phyloP scores from a whole-genome alignment of 2,797 vertebrate genomes.

The Harpagifer antarcticus region DNA sequence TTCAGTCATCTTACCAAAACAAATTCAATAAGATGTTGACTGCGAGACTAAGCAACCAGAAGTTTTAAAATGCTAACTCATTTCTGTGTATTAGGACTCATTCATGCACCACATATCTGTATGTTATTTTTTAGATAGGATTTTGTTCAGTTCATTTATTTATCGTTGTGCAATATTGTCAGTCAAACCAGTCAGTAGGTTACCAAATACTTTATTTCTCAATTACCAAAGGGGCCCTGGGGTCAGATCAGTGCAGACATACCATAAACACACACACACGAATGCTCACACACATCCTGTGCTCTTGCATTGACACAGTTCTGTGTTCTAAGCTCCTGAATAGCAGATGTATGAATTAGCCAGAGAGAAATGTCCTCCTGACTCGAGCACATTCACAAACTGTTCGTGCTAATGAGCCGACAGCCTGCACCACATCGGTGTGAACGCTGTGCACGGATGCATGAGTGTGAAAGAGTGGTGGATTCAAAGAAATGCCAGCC shows the following conservation, averaged over 20 bases:
- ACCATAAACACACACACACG: background rate
- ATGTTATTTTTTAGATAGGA: background rate
- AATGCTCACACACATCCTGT: background rate
- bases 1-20: too few relatives aligned
- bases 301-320: background rate
- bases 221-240: background rate
- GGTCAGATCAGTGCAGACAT: slow-evolving; percentile 19
- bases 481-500: slow-evolving; percentile 12
- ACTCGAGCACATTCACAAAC: slow-evolving; percentile 12
- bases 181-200: background rate
- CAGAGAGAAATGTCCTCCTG: slow-evolving; percentile 43
- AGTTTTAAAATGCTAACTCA: too few relatives aligned
- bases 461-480: slow-evolving; percentile 16
- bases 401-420: slow-evolving; percentile 42
- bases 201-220: background rate
- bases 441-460: slow-evolving; percentile 17
- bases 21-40: too few relatives aligned
- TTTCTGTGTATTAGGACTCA: too few relatives aligned
- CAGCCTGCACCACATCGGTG: slow-evolving; percentile 20
- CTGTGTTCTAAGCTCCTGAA: slow-evolving; percentile 27
- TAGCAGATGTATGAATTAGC: slow-evolving; percentile 68
- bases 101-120: background rate
- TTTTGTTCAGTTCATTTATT: background rate
- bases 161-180: background rate
- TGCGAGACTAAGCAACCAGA: too few relatives aligned